phyloP scores from a whole-genome alignment of 2,113 vertebrate species.

The Delphinapterus leucas region DNA sequence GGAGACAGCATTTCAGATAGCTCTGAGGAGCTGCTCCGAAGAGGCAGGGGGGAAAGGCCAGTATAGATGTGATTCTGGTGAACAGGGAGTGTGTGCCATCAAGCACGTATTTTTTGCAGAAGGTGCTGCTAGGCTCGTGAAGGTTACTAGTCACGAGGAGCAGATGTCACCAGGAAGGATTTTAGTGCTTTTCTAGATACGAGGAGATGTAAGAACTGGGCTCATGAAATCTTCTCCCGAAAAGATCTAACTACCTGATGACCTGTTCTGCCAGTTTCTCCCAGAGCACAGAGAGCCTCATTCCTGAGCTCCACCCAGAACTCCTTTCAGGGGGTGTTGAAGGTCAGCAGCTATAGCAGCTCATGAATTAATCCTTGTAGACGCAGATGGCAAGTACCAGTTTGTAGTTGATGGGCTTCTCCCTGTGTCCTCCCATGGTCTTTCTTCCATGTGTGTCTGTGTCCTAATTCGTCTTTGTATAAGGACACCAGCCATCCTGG shows the following conservation, averaged over 20 bases:
- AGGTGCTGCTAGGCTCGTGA: background rate
- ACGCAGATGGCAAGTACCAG: background rate
- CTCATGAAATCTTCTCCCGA: background rate
- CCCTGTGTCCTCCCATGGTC: background rate
- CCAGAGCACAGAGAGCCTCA: background rate
- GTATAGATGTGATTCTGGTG: background rate
- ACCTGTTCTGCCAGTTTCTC: background rate
- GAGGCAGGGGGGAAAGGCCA: background rate
- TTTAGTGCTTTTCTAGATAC: background rate
- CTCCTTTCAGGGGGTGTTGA: background rate
- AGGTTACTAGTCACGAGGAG: background rate
- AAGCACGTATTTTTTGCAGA: background rate
- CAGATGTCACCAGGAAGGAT: background rate
- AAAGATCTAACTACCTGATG: background rate
- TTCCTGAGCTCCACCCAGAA: background rate
- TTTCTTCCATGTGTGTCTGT: background rate
- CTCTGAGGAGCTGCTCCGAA: background rate
- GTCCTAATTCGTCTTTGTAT: rapidly evolving
- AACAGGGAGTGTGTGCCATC: background rate
- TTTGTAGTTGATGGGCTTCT: background rate
- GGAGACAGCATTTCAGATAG: background rate
- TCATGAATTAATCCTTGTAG: background rate
- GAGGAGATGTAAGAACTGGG: background rate
- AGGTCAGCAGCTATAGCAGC: background rate
- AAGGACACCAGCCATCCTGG: background rate